Evolutionary conservation across 2,113 vertebrate genomes (phyloP), one percentile per base, ranked within the genome.

Genomic region (Pluvianellus socialis): DNA sequence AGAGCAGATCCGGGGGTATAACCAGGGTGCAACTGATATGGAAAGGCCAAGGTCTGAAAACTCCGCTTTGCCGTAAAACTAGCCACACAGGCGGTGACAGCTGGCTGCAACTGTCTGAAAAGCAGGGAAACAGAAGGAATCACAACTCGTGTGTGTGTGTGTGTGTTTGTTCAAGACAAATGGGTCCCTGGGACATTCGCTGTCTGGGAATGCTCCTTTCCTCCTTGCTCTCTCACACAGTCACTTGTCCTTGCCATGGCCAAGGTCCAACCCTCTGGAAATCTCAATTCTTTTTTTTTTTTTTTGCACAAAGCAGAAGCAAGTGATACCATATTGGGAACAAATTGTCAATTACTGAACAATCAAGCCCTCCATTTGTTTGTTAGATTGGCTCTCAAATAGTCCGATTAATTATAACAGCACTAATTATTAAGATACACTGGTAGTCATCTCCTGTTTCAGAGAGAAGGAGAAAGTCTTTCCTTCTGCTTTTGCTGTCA

Each of bases 381-480:
- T 97, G 94, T 97, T 97, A 96, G 95, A 97, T 97, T 97, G 96
- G 96, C 79, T 96, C 88, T 97, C 96, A 97, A 98, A 97, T 97
- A 97, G 95, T 96, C 95, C 96, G 52, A 97, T 97, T 97, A 97
- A 97, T 98, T 97, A 96, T 97, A 97, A 96, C 96, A 86, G 93
- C 96, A 82, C 96, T 97, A 97, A 98, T 97, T 97, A 98, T 97
- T 97, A 98, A 98, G 97, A 98, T 91, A 93, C 96, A 97, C 96
- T 97, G 90, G 96, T 95, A 97, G 93, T 95, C 96, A 96, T 96
- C 97, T 95, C 88, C 89, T 86, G 3, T 94, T 97, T 90, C 90
- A 77, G 94, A 66, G 71, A 81, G 62, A 82, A 94, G 82, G 82
- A 97, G 88, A 87, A 93, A 96, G 86, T 81, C 83, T 93, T 86